Evolutionary conservation across 2,888 invertebrate genomes (phyloP).

Genomic region (Dolichomitus sp.): DNA sequence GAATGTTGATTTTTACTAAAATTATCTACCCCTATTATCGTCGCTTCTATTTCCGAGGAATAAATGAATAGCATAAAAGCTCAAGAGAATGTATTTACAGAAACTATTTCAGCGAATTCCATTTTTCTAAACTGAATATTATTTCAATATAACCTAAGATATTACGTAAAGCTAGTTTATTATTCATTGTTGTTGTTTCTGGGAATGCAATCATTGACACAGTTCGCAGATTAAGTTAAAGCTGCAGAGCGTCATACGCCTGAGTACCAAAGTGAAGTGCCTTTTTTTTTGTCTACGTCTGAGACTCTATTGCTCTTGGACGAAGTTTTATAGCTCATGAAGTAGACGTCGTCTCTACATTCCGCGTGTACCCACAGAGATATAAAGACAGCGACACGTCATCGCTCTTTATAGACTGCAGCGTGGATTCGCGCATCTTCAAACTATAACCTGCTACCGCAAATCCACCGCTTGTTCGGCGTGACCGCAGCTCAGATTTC

Average conservation of each 20-base stretch:
- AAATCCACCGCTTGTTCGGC: not conserved
- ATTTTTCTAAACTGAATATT: not conserved
- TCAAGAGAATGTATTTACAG: not conserved
- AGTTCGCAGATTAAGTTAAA: not conserved
- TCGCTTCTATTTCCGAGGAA: not conserved
- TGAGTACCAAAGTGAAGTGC: not conserved
- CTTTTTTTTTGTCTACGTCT: constrained; percentile 4
- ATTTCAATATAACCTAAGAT: not conserved
- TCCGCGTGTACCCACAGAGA: constrained; percentile 23
- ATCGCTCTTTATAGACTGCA: constrained; percentile 56
- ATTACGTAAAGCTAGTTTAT: not conserved
- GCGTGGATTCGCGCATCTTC: constrained; percentile 35
- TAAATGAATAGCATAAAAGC: not conserved
- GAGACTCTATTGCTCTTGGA: not conserved
- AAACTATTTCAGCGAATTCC: not conserved
- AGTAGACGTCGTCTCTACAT: constrained; percentile 40
- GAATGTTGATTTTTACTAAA: too few species aligned
- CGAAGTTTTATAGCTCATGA: constrained; percentile 35
- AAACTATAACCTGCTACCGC: not conserved
- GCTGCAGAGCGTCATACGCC: not conserved
- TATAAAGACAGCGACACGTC: constrained; percentile 28
- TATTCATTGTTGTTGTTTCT: not conserved
- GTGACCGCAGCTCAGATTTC: not conserved
- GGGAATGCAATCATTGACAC: constrained; percentile 15
- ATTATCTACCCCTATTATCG: not conserved